Conservation (phyloP, 2,113 vertebrate genomes). For the Protobothrops mucrosquamatus region DNA sequence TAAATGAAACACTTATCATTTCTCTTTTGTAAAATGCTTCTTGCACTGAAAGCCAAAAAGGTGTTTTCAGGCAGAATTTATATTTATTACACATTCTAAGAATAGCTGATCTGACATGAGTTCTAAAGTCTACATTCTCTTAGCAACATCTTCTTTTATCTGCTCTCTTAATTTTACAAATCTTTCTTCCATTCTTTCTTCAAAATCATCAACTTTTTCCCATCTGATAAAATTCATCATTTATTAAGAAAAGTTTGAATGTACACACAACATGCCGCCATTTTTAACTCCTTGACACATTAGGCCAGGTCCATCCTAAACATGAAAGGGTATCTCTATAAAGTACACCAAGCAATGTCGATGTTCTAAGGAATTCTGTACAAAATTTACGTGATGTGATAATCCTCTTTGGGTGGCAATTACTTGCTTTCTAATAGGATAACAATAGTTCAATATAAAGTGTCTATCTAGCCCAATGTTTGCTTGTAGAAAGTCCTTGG, state of each 20-base stretch:
- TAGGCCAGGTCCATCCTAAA: not conserved
- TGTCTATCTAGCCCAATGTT: not conserved
- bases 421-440: not conserved
- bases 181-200: not conserved
- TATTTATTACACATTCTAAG: not conserved
- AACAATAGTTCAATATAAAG: not conserved
- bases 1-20: not conserved
- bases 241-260: not conserved
- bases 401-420: not conserved
- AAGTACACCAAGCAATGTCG: not conserved
- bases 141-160: not conserved
- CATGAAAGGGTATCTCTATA: not conserved
- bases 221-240: not conserved
- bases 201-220: not conserved
- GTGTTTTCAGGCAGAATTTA: not conserved
- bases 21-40: not conserved
- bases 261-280: not conserved
- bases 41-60: not conserved
- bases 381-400: not conserved
- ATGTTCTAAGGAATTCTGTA: not conserved
- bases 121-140: not conserved
- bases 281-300: not conserved
- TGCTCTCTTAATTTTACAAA: not conserved
- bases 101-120: not conserved
- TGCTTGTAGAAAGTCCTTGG: not conserved